These are phyloP conservation scores for Cylloceria caligata DNA, from an alignment of 2,888 invertebrate species.

Conservation along the genomic window DNA sequence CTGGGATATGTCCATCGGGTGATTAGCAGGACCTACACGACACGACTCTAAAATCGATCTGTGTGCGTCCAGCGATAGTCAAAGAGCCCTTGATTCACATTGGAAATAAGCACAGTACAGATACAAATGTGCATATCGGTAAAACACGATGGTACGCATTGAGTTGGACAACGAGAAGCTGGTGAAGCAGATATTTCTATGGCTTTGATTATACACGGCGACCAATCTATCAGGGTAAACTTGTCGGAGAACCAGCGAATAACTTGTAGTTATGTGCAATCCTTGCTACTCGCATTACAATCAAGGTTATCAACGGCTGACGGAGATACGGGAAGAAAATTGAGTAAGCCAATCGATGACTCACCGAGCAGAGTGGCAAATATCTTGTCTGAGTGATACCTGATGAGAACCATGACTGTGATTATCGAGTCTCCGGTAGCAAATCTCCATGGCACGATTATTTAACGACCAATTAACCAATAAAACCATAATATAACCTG, in stretches of 20 bases:
- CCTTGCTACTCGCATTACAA: not conserved
- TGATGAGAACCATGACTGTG: not conserved
- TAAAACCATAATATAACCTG: not conserved
- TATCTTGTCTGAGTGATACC: not conserved
- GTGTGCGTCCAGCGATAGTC: not conserved
- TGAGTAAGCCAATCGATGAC: not conserved
- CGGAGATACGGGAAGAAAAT: not conserved
- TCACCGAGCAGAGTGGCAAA: not conserved
- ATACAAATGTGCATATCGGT: not conserved
- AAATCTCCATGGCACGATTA: not conserved
- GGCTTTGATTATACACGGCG: not conserved
- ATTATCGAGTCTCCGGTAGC: not conserved
- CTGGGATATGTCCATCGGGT: constrained; percentile 40
- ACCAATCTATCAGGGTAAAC: not conserved
- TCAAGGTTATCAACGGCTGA: not conserved
- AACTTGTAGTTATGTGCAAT: not conserved
- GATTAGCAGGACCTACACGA: constrained; percentile 35
- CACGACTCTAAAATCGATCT: not conserved
- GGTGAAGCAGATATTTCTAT: not conserved
- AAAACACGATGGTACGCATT: not conserved
- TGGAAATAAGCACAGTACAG: constrained; percentile 7
- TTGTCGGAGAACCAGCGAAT: not conserved
- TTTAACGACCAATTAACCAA: constrained; percentile 5
- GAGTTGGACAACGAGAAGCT: not conserved
- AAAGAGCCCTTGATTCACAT: not conserved